A percentile compares a stretch with the other conserved stretches of the same genome.
Conservation (phyloP, 2,797 vertebrate species). For the Poeciliopsis infans region DNA sequence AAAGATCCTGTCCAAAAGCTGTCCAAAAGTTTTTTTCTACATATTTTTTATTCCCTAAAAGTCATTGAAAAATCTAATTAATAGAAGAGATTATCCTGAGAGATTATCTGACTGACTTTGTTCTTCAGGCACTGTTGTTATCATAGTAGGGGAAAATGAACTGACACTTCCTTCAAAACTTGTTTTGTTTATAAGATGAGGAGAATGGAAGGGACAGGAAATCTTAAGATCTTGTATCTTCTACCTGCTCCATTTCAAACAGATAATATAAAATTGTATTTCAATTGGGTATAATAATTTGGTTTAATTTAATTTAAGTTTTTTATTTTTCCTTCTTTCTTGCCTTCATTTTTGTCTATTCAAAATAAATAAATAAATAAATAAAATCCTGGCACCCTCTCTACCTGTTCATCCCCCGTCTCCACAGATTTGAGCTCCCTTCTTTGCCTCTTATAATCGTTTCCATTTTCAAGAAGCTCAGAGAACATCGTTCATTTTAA, state of each 20-base stretch:
- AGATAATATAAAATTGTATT: too few relatives aligned
- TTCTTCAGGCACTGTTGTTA: slow-evolving; percentile 12
- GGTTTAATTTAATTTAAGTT: too few relatives aligned
- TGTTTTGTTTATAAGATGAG: neutral
- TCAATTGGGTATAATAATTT: too few relatives aligned
- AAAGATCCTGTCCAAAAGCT: slow-evolving; percentile 29
- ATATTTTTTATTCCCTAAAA: slow-evolving; percentile 16
- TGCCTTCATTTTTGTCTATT: too few relatives aligned
- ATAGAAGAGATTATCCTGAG: slow-evolving; percentile 47
- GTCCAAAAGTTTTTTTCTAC: neutral
- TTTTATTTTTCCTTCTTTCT: too few relatives aligned
- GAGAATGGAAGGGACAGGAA: too few relatives aligned
- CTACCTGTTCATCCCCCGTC: neutral
- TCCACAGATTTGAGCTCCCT: neutral
- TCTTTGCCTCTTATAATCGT: neutral
- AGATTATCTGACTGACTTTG: slow-evolving; percentile 39
- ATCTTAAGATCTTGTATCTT: too few relatives aligned
- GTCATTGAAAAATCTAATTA: slow-evolving; percentile 56
- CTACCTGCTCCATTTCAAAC: too few relatives aligned
- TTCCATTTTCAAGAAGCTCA: neutral
- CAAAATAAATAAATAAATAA: too few relatives aligned
- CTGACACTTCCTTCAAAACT: slow-evolving; percentile 5
- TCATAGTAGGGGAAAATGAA: slow-evolving; percentile 28
- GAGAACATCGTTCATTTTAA: neutral
- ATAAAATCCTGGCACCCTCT: neutral